phyloP scores from a whole-genome alignment of 2,888 invertebrate species.

The Spodoptera exigua region DNA sequence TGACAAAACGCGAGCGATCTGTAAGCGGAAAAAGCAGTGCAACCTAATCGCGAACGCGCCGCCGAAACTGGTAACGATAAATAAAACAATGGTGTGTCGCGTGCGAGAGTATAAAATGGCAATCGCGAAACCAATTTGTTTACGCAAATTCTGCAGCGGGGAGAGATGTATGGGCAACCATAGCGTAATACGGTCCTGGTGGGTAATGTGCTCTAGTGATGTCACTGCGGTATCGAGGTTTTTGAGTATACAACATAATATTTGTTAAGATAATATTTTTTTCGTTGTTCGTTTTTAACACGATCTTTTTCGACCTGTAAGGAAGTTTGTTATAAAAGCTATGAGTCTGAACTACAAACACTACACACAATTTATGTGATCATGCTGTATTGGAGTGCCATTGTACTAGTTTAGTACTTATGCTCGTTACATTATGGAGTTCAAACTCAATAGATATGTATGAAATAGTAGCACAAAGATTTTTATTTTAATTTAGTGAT shows the following conservation, averaged over 20 bases:
- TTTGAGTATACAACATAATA: not conserved
- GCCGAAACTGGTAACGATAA: conserved; percentile 88
- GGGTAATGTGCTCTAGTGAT: conserved; percentile 77
- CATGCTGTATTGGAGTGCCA: no score
- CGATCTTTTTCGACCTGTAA: no score
- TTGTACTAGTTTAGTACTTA: no score
- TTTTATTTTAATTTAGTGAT: no score
- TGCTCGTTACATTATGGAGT: no score
- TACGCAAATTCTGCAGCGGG: conserved; percentile 89
- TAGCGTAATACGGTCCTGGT: conserved; percentile 85
- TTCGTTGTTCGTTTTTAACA: no score
- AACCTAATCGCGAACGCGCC: conserved; percentile 86
- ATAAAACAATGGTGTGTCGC: conserved; percentile 89
- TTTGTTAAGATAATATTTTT: no score
- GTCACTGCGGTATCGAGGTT: conserved; percentile 44
- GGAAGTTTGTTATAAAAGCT: no score
- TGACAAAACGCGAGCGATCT: conserved; percentile 83
- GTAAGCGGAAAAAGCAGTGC: conserved; percentile 86
- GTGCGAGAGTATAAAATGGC: conserved; percentile 88
- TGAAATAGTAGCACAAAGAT: no score
- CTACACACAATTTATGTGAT: no score
- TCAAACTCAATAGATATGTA: no score
- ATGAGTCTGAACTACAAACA: no score
- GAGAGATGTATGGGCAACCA: conserved; percentile 88
- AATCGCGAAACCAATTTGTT: conserved; percentile 90